phyloP scores from a whole-genome alignment of 2,888 invertebrate species.

The Sphecodes monilicornis region DNA sequence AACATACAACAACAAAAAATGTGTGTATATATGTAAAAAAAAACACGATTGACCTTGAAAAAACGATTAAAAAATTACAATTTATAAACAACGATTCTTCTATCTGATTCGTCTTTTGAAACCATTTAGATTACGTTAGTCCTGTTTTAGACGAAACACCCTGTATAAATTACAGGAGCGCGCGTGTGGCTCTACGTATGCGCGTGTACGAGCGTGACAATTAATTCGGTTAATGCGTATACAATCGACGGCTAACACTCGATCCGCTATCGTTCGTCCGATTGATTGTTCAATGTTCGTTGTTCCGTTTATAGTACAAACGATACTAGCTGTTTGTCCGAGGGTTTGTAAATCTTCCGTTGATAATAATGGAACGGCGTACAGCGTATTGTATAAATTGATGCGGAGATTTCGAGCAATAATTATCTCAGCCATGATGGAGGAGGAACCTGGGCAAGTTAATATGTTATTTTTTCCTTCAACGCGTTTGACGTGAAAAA shows the following conservation, averaged over 20 bases:
- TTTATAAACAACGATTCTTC: no score
- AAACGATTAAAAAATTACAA: no score
- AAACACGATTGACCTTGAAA: no score
- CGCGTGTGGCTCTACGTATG: neutral
- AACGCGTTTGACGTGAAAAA: neutral
- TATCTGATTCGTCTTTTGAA: no score
- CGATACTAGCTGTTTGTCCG: neutral
- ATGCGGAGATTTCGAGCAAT: neutral
- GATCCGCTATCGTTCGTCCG: conserved; percentile 19
- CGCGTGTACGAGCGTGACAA: conserved; percentile 28
- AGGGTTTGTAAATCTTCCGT: conserved; percentile 15
- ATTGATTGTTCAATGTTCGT: conserved; percentile 25
- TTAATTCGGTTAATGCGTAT: conserved; percentile 49
- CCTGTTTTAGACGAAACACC: no score
- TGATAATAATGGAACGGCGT: conserved; percentile 13
- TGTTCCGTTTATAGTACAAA: conserved; percentile 22
- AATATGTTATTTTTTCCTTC: neutral
- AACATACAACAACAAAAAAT: no score
- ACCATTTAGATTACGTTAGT: no score
- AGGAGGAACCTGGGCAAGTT: neutral
- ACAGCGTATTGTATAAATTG: neutral
- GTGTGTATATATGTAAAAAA: no score
- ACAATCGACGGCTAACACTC: conserved; percentile 16
- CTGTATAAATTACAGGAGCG: conserved; percentile 11
- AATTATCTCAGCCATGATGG: neutral